These are phyloP conservation scores for Wiebesia pumilae DNA, from an alignment of 1,140 invertebrate genomes.

Conservation along the genomic window DNA sequence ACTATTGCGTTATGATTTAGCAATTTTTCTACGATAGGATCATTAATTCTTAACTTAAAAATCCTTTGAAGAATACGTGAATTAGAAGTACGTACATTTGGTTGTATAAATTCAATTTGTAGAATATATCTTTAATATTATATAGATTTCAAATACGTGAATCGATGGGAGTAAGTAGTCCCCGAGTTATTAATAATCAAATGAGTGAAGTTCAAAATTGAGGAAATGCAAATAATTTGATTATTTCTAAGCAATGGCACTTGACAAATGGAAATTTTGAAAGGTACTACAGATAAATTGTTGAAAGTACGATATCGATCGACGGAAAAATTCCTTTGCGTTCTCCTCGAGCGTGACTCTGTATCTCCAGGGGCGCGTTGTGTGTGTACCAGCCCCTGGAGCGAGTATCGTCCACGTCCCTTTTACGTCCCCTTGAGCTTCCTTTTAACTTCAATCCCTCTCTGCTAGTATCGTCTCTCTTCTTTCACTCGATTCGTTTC, in stretches of 20 bases:
- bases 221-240: neutral
- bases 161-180: too few species aligned
- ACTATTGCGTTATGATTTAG: too few species aligned
- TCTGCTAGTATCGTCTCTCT: constrained; percentile 40
- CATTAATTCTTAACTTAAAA: too few species aligned
- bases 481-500: constrained; percentile 39
- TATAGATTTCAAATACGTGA: too few species aligned
- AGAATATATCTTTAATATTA: too few species aligned
- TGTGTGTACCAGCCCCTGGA: constrained; percentile 44
- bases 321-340: neutral
- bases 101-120: too few species aligned
- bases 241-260: neutral
- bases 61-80: too few species aligned
- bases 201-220: neutral
- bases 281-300: neutral
- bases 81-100: too few species aligned
- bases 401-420: constrained; percentile 61
- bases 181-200: neutral
- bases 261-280: neutral
- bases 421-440: constrained; percentile 62
- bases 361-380: neutral
- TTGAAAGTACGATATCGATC: neutral
- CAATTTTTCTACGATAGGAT: too few species aligned
- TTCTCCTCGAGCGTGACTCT: neutral
- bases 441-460: constrained; percentile 46